Evolutionary conservation across 2,888 invertebrate species (phyloP).

Genomic region (Epirrita christyi): DNA sequence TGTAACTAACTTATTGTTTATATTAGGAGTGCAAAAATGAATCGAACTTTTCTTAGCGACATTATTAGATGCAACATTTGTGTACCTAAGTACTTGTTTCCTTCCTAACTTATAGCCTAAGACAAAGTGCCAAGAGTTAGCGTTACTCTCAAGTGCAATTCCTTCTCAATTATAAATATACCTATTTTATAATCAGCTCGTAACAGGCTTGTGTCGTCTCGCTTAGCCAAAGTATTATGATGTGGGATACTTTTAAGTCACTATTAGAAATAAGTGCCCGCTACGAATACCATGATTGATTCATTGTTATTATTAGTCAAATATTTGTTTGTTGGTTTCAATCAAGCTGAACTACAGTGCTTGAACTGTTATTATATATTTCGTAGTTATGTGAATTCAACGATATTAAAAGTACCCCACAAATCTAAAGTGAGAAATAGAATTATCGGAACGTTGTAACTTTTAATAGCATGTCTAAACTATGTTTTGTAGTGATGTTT

Average conservation of each 20-base stretch:
- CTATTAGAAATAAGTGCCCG: conserved; percentile 23
- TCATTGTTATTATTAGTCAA: conserved; percentile 24
- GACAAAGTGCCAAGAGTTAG: conserved; percentile 79
- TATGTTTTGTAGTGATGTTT: conserved; percentile 79
- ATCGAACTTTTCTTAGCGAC: neutral
- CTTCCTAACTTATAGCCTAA: conserved; percentile 66
- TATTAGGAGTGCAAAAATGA: too few relatives aligned
- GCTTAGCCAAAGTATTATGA: conserved; percentile 50
- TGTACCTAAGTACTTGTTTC: conserved; percentile 26
- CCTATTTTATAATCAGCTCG: conserved; percentile 44
- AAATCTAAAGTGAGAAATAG: conserved; percentile 58
- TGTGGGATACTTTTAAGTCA: conserved; percentile 55
- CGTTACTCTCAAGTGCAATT: conserved; percentile 77
- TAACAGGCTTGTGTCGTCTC: conserved; percentile 47
- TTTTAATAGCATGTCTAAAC: conserved; percentile 63
- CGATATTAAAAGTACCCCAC: conserved; percentile 59
- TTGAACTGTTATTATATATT: conserved; percentile 2
- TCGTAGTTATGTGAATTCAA: conserved; percentile 6
- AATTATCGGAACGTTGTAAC: conserved; percentile 27
- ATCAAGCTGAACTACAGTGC: neutral
- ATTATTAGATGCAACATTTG: neutral
- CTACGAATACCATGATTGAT: conserved; percentile 11
- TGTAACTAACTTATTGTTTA: neutral
- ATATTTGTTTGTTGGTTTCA: conserved; percentile 18
- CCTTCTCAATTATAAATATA: conserved; percentile 66